These are phyloP conservation scores for Pachycephus smyrnensis DNA, from an alignment of 2,888 invertebrate genomes.

Conservation along the genomic window DNA sequence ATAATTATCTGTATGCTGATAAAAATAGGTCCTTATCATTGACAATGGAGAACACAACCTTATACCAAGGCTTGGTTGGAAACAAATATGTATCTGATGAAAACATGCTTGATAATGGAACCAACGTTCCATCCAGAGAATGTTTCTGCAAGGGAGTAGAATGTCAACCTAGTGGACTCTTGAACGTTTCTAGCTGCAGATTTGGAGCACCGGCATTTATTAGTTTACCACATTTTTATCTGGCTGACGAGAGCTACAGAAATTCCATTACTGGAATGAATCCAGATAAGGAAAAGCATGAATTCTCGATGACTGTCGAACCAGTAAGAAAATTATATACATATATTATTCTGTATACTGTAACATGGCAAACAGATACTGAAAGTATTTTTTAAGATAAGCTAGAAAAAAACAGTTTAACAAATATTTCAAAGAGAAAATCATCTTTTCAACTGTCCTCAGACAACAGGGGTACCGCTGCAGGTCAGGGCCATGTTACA, in stretches of 20 bases:
- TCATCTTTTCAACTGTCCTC: constrained; percentile 26
- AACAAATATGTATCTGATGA: constrained; percentile 71
- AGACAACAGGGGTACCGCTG: constrained; percentile 82
- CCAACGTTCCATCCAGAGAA: constrained; percentile 70
- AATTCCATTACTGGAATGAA: constrained; percentile 75
- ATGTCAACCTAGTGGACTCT: constrained; percentile 71
- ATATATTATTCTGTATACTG: not conserved
- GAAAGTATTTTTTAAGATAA: not conserved
- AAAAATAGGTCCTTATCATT: too few species aligned
- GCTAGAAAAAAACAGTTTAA: constrained; percentile 7
- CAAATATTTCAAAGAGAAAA: constrained; percentile 7
- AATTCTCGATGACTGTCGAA: constrained; percentile 77
- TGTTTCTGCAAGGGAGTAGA: constrained; percentile 76
- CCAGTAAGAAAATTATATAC: constrained; percentile 67
- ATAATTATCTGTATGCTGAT: too few species aligned
- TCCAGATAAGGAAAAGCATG: constrained; percentile 75
- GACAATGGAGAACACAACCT: constrained; percentile 43
- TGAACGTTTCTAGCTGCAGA: constrained; percentile 81
- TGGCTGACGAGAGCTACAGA: constrained; percentile 77
- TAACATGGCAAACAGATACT: not conserved
- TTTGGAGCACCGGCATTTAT: constrained; percentile 86
- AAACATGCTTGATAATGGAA: constrained; percentile 80
- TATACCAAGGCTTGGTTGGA: constrained; percentile 70
- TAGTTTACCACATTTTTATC: constrained; percentile 85
- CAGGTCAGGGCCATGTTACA: constrained; percentile 80